Conservation (phyloP, 2,797 vertebrate species). For the Chelidonichthys spinosus region DNA sequence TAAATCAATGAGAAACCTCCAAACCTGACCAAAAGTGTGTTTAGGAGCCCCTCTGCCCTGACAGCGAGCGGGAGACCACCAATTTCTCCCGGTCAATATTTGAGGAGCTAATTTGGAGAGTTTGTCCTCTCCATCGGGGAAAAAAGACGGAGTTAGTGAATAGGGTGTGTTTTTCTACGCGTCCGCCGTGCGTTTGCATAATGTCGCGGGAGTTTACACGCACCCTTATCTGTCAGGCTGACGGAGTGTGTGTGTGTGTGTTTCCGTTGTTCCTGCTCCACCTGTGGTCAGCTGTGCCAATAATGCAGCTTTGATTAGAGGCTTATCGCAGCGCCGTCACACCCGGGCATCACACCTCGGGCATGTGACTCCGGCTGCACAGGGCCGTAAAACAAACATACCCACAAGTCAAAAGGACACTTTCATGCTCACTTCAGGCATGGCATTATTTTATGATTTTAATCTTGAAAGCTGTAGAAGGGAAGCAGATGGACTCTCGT, state of each 20-base stretch:
- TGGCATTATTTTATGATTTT: background rate
- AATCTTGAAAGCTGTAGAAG: background rate
- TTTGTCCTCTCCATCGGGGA: conserved; percentile 73
- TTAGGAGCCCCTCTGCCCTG: conserved; percentile 78
- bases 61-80: conserved; percentile 80
- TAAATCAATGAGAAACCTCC: conserved; percentile 83
- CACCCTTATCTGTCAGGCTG: conserved; percentile 61
- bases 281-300: conserved; percentile 49
- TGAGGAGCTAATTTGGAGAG: conserved; percentile 86
- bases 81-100: conserved; percentile 86
- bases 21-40: conserved; percentile 79
- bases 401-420: conserved; percentile 4
- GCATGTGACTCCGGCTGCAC: conserved; percentile 53
- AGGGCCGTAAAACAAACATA: conserved; percentile 54
- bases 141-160: conserved; percentile 57
- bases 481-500: background rate
- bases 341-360: conserved; percentile 47
- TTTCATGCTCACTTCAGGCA: conserved; percentile 4
- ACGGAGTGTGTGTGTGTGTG: conserved; percentile 27
- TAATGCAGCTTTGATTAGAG: conserved; percentile 65
- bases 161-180: conserved; percentile 58
- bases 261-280: conserved; percentile 44
- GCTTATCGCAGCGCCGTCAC: conserved; percentile 56
- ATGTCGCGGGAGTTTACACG: conserved; percentile 56
- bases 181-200: conserved; percentile 57